Evolutionary conservation across 2,888 invertebrate genomes (phyloP).

Genomic region (Drosophila borealis): DNA sequence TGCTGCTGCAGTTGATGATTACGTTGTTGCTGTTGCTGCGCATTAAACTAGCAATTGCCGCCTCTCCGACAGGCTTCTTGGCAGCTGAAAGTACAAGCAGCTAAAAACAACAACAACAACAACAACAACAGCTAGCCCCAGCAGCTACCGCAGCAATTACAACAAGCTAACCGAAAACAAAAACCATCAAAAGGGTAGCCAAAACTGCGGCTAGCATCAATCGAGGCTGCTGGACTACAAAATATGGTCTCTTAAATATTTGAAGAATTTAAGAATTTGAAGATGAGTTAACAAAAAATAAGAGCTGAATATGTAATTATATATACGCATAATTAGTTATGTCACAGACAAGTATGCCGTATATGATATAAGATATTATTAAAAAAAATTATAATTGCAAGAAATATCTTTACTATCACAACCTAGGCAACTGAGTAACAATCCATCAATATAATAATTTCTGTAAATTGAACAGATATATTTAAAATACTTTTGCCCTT

Average conservation of each 20-base stretch:
- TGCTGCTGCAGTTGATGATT: constrained; percentile 32
- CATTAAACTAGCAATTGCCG: constrained; percentile 58
- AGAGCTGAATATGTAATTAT: too few species aligned
- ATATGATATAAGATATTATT: too few species aligned
- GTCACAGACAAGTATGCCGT: too few species aligned
- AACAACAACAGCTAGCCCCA: constrained; percentile 25
- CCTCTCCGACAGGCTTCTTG: constrained; percentile 37
- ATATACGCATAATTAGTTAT: too few species aligned
- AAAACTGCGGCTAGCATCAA: neutral
- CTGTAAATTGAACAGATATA: too few species aligned
- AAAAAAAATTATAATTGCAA: too few species aligned
- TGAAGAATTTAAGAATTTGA: too few species aligned
- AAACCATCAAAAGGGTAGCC: constrained; percentile 8
- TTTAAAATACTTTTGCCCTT: too few species aligned
- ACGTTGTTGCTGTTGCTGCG: constrained; percentile 34
- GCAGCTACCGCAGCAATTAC: constrained; percentile 41
- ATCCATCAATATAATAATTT: too few species aligned
- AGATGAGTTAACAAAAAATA: too few species aligned
- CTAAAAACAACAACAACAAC: constrained; percentile 39
- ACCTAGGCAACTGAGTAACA: too few species aligned
- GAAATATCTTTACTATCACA: too few species aligned
- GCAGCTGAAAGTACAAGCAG: constrained; percentile 30
- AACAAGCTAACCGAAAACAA: constrained; percentile 29
- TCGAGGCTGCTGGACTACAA: constrained; percentile 1
- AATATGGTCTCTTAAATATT: neutral